Conservation (phyloP, 2,113 vertebrate genomes). For the Saguinus imperator region DNA sequence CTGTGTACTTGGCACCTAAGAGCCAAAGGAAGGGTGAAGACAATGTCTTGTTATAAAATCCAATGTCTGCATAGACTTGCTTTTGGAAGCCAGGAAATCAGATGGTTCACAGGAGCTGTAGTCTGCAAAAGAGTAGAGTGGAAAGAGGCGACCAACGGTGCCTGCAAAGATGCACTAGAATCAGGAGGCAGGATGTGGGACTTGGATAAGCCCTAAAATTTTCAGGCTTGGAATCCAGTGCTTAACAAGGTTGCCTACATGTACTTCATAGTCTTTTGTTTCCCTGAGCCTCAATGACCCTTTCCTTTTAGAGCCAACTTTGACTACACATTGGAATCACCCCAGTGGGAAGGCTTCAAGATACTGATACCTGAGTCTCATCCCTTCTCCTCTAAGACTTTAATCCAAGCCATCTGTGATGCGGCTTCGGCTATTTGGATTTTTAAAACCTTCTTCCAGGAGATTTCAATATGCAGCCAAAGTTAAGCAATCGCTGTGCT, state of each 20-base stretch:
- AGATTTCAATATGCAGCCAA: not conserved
- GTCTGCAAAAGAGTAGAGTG: not conserved
- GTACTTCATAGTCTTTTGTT: not conserved
- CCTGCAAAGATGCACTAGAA: not conserved
- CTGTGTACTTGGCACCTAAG: not conserved
- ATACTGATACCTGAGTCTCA: not conserved
- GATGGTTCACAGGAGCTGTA: not conserved
- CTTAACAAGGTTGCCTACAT: not conserved
- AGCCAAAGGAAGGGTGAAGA: not conserved
- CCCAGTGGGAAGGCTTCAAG: not conserved
- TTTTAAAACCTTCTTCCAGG: not conserved
- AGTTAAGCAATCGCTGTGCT: not conserved
- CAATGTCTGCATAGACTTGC: not conserved
- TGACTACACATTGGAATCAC: not conserved
- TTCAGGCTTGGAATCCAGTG: not conserved
- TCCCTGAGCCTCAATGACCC: not conserved
- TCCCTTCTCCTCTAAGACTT: not conserved
- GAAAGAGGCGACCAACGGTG: not conserved
- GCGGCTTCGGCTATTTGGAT: not conserved
- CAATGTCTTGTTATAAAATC: not conserved
- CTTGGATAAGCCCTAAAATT: not conserved
- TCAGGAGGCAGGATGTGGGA: not conserved
- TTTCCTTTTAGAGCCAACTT: not conserved
- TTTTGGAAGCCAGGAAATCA: not conserved
- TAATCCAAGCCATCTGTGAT: not conserved